phyloP scores from a whole-genome alignment of 2,113 vertebrate species.

The Mixornis gularis region DNA sequence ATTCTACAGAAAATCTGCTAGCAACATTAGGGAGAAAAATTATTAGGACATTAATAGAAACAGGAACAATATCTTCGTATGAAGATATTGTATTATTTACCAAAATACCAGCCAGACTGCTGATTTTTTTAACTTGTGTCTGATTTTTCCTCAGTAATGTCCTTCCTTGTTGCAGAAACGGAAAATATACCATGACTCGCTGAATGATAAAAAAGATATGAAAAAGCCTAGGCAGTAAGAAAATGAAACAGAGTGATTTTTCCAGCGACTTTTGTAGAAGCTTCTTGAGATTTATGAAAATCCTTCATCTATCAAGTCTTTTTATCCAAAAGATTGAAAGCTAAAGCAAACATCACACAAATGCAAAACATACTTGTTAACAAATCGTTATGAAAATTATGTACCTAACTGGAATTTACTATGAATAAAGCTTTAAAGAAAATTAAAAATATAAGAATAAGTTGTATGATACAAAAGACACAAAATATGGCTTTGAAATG shows the following conservation, averaged over 20 bases:
- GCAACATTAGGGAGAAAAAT: not conserved
- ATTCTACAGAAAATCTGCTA: not conserved
- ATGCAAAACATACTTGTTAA: not conserved
- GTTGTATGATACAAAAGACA: not conserved
- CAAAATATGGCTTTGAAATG: not conserved
- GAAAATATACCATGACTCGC: not conserved
- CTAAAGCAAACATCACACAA: not conserved
- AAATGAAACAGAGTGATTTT: not conserved
- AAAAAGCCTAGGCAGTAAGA: not conserved
- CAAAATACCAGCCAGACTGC: not conserved
- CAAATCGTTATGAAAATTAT: not conserved
- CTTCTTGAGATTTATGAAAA: not conserved
- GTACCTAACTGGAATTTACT: not conserved
- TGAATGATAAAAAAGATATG: not conserved
- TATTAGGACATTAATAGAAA: not conserved
- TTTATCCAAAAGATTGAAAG: not conserved
- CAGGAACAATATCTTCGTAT: not conserved
- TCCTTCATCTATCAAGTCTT: not conserved
- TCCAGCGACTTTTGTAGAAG: not conserved
- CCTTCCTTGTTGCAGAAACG: not conserved
- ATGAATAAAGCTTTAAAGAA: not conserved
- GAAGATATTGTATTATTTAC: not conserved
- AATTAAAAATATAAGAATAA: not conserved
- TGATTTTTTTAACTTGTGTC: not conserved
- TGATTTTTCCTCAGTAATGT: not conserved